These are phyloP conservation scores for Alitta virens DNA, from an alignment of 2,888 invertebrate species.

Conservation along the genomic window DNA sequence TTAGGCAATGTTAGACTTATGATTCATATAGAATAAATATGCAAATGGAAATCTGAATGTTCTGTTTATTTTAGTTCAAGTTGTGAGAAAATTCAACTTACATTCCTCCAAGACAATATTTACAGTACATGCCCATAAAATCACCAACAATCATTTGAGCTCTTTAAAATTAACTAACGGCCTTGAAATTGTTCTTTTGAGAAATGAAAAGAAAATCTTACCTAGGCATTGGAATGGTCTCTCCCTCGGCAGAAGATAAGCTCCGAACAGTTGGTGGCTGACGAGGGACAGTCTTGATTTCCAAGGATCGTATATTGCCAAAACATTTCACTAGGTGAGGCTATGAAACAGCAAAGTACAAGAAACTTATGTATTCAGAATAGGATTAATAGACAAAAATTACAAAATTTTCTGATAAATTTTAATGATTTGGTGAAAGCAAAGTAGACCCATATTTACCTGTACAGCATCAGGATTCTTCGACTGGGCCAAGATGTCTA, in stretches of 20 bases:
- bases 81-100: too few relatives aligned
- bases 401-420: neutral
- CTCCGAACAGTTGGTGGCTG: conserved; percentile 52
- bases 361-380: neutral
- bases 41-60: too few relatives aligned
- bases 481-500: conserved; percentile 55
- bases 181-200: too few relatives aligned
- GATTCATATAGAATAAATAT: too few relatives aligned
- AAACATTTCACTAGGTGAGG: conserved; percentile 57
- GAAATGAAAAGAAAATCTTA: conserved; percentile 18
- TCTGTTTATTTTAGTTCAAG: too few relatives aligned
- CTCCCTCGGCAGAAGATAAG: conserved; percentile 53
- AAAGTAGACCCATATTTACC: conserved; percentile 40
- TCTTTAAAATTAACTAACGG: too few relatives aligned
- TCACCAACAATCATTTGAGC: too few relatives aligned
- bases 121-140: too few relatives aligned
- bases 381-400: neutral
- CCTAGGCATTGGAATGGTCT: conserved; percentile 55
- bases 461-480: conserved; percentile 56
- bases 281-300: conserved; percentile 47
- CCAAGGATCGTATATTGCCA: conserved; percentile 54
- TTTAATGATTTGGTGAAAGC: too few relatives aligned
- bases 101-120: too few relatives aligned
- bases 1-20: too few relatives aligned
- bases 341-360: conserved; percentile 31